Base-by-base conservation (phyloP, 53 echinoderm and acorn worm species). In the Echinarachnius parma region DNA sequence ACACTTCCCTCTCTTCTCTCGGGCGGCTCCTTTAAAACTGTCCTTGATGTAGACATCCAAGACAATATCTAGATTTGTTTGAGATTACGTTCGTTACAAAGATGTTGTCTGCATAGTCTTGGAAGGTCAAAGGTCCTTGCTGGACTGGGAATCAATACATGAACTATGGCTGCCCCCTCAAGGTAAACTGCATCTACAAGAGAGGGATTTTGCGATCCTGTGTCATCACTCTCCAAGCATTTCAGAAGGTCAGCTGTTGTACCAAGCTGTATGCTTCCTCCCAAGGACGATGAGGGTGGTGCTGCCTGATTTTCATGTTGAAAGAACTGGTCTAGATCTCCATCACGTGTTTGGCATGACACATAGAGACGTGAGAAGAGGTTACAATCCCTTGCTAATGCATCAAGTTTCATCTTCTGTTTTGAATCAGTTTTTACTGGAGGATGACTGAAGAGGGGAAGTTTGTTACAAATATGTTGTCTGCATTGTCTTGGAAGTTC, bases 321-420 rank as follows among this genome's bases (percentile, higher is more conserved):
- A 20, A 87, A 87, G 32, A 87, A 87, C 28, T 70, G 21, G 23
- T 87, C 72, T 0, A 82, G 2, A 29, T 82, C 58, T 26, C 87
- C 78, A 31, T 77, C 63, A 10, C 83, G 18, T 52, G 72, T 26
- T 29, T 87, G 87, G 31, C 72, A 78, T 2, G 48, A 24, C 37
- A 80, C 22, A 47, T 80, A 85, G 11, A 74, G 48, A 24, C 75
- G 59, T 9, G 82, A 81, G 62, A 75, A 77, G 28, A 77, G 62
- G 28, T 18, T 47, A 45, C 62, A 62, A 49, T 81, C 72, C 25
- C 25, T 72, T 28, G 60, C 74, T 42, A 84, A 20, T 44, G 59
- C 20, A 32, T 61, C 11, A 10, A 83, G 21, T 27, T 66, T 42
- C 16, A 29, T 9, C 58, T 77, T 28, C 16, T 34, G 13, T 47